These are phyloP conservation scores for Mimachlamys varia DNA, from an alignment of 2,888 invertebrate species.

Conservation along the genomic window DNA sequence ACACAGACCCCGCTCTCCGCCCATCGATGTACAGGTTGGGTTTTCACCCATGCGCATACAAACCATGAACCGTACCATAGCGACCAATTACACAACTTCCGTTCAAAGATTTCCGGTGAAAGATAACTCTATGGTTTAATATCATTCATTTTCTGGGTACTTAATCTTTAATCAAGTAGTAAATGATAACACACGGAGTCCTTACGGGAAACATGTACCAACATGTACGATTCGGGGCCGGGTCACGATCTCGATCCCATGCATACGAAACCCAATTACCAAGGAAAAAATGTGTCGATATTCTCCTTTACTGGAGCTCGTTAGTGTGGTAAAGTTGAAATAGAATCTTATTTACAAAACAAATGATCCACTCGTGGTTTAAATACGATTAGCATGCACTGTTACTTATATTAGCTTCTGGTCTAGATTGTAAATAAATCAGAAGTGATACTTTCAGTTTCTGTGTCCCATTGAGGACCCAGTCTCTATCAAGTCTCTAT, in stretches of 20 bases:
- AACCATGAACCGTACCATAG: slow-evolving; percentile 13
- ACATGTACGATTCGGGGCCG: background rate
- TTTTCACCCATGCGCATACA: slow-evolving; percentile 23
- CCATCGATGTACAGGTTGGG: slow-evolving; percentile 23
- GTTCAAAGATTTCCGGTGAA: slow-evolving; percentile 26
- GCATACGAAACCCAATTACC: background rate
- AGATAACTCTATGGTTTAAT: slow-evolving; percentile 27
- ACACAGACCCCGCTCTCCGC: background rate
- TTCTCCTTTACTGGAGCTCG: background rate
- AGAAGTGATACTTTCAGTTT: no score
- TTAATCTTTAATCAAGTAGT: background rate
- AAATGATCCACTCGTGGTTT: background rate
- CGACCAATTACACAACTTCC: slow-evolving; percentile 20
- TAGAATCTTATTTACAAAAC: slow-evolving; percentile 6
- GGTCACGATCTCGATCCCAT: background rate
- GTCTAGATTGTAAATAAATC: no score
- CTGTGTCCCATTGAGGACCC: no score
- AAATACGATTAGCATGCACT: background rate
- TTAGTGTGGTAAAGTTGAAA: background rate
- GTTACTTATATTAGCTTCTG: background rate
- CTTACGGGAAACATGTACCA: background rate
- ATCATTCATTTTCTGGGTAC: slow-evolving; percentile 25
- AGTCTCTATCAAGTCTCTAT: no score
- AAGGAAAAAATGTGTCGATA: background rate
- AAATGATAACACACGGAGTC: background rate